Base-by-base conservation (phyloP, 2,888 invertebrate species). In the Phortica magna region DNA sequence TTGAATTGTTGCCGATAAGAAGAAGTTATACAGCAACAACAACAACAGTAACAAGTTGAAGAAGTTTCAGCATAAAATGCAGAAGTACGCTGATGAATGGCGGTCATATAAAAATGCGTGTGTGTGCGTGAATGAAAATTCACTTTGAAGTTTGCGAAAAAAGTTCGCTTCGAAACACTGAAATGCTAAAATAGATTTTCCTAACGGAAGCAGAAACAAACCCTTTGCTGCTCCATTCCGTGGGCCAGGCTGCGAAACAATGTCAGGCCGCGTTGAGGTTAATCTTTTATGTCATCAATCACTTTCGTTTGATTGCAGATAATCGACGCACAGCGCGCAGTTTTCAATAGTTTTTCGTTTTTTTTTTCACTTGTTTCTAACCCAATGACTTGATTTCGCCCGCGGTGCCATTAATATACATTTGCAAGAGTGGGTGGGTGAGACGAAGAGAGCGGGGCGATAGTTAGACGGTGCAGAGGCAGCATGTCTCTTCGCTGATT, bases 231-330 rank as follows among this genome's bases (percentile, higher is more conserved):
- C 31, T 43, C 10, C 7, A 2, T 48, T 14, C 48, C 2, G 14
- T 22, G 43, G 31, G 55, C 14, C 10, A 3, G 42, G 31, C 12
- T 5, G 70, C 9, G 68, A 10, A 59, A 12, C 31, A 31, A 31
- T 31, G 31, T 31, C 31, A 31, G 31, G 31, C 31, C 31, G n/a
- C 55, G 67, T 17, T 14, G 55, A 55, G 53, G 70, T 71, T 71
- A 55, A 71, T 71, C 70, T 53, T 53, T 71, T 71, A 53, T 43
- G 55, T 85, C 88, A 85, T 85, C 87, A 85, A 85, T 85, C 88
- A 85, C 78, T 74, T 76, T 80, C 80, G 79, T 86, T 83, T 81
- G 88, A 85, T 82, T 84, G 79, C 81, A 84, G 87, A 82, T 85
- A 85, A 88, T 83, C 85, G 88, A 83, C 76, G 83, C 82, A 86